A percentile compares a stretch with the other conserved stretches of the same genome.
phyloP scores from a whole-genome alignment of 2,888 invertebrate species.

The Pilophorus perplexus region DNA sequence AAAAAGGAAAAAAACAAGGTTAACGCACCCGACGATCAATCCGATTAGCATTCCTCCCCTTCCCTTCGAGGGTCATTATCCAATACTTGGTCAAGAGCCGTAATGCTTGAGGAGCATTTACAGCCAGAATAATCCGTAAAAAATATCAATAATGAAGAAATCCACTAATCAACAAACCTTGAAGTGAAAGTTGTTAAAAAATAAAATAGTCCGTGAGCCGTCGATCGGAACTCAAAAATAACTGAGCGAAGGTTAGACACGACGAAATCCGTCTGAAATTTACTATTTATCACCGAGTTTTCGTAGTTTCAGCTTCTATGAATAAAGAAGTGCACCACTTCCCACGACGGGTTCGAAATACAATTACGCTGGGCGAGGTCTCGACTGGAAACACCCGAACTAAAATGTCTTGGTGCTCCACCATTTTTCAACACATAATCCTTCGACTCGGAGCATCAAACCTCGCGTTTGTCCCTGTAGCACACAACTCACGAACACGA shows the following conservation, averaged over 20 bases:
- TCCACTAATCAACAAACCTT: too few relatives aligned
- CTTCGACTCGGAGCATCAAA: constrained; percentile 12
- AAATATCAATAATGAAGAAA: too few relatives aligned
- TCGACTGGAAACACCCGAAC: neutral
- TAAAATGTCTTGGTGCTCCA: constrained; percentile 29
- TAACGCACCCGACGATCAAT: constrained; percentile 23
- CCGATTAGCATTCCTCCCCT: constrained; percentile 22
- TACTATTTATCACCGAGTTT: neutral
- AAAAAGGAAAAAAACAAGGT: constrained; percentile 23
- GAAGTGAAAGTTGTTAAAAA: too few relatives aligned
- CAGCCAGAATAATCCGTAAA: too few relatives aligned
- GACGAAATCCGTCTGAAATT: too few relatives aligned
- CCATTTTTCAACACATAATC: constrained; percentile 26
- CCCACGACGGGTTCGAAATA: too few relatives aligned
- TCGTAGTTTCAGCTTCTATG: neutral
- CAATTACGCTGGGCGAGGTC: constrained; percentile 38
- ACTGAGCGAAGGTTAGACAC: too few relatives aligned
- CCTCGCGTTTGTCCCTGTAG: too few relatives aligned
- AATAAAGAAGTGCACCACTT: neutral
- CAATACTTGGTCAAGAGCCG: too few relatives aligned
- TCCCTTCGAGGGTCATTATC: too few relatives aligned
- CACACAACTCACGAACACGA: neutral
- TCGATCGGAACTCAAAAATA: neutral
- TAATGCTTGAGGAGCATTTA: too few relatives aligned
- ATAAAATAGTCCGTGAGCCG: neutral